Percentiles rank a stretch among this genome's conserved stretches.
These are phyloP conservation scores for Sceloporus tristichus DNA, from an alignment of 2,113 vertebrate genomes.

Conservation along the genomic window DNA sequence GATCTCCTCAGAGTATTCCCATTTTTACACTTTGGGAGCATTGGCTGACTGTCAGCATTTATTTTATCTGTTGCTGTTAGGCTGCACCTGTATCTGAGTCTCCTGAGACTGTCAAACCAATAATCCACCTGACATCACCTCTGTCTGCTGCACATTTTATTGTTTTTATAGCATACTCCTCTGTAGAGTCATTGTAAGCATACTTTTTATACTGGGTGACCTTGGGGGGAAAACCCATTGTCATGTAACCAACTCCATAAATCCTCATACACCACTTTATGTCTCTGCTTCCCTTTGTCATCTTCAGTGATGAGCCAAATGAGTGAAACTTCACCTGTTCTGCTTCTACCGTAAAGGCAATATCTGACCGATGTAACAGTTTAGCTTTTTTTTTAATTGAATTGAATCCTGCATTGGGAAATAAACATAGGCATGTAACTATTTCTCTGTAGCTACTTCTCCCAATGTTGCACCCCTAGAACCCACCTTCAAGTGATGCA, in stretches of 20 bases:
- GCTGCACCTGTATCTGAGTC: slow-evolving; percentile 45
- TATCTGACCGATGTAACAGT: not conserved
- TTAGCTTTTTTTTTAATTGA: too few species aligned
- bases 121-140: slow-evolving; percentile 59
- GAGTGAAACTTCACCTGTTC: not conserved
- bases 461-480: too few species aligned
- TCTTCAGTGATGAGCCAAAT: not conserved
- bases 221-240: slow-evolving; percentile 46
- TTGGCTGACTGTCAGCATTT: slow-evolving; percentile 40
- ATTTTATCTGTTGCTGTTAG: slow-evolving; percentile 39
- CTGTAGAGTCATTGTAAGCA: not conserved
- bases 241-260: slow-evolving; percentile 40
- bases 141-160: slow-evolving; percentile 34
- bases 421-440: too few species aligned
- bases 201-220: slow-evolving; percentile 44
- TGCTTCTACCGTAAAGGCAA: not conserved
- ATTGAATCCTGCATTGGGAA: too few species aligned
- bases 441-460: too few species aligned
- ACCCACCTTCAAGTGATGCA: too few species aligned
- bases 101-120: slow-evolving; percentile 46
- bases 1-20: slow-evolving; percentile 5
- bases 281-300: not conserved
- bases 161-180: slow-evolving; percentile 51
- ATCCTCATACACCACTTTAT: slow-evolving; percentile 36
- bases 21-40: slow-evolving; percentile 19